Evolutionary conservation across 2,113 vertebrate species (phyloP).

Genomic region (Ellobius talpinus): DNA sequence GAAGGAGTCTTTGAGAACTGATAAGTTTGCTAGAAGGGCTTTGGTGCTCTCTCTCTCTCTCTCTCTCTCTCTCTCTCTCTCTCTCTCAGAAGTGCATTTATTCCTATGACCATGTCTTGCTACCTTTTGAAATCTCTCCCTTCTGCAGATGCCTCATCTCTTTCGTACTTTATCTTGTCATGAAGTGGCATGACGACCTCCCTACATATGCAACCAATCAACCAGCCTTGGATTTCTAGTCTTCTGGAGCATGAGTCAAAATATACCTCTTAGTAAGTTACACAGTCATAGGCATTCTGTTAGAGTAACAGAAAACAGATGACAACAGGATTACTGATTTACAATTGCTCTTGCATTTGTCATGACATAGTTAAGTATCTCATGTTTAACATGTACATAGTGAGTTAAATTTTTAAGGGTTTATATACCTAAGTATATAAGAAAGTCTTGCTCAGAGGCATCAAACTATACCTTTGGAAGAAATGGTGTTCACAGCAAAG

Average conservation of each 20-base stretch:
- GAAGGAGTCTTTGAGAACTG: too few relatives aligned
- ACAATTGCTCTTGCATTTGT: conserved; percentile 42
- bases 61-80: too few relatives aligned
- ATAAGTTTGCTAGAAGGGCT: not conserved
- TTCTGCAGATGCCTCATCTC: not conserved
- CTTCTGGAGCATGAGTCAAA: not conserved
- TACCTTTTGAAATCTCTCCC: not conserved
- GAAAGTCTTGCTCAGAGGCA: not conserved
- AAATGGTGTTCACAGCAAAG: not conserved
- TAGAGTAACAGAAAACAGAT: not conserved
- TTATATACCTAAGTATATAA: conserved; percentile 56
- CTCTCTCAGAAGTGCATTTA: not conserved
- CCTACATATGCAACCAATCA: not conserved
- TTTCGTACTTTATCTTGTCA: not conserved
- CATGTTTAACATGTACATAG: not conserved
- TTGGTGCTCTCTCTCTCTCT: not conserved
- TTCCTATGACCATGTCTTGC: not conserved
- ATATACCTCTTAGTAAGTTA: not conserved
- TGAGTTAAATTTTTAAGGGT: conserved; percentile 58
- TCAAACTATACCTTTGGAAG: not conserved
- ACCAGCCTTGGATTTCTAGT: not conserved
- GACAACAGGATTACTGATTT: not conserved
- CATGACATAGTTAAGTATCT: conserved; percentile 33
- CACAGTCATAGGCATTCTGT: not conserved
- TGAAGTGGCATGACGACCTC: not conserved